Percentiles rank a stretch among this genome's conserved stretches.
Conservation (phyloP, 2,113 vertebrate genomes). For the Baryphthengus martii region DNA sequence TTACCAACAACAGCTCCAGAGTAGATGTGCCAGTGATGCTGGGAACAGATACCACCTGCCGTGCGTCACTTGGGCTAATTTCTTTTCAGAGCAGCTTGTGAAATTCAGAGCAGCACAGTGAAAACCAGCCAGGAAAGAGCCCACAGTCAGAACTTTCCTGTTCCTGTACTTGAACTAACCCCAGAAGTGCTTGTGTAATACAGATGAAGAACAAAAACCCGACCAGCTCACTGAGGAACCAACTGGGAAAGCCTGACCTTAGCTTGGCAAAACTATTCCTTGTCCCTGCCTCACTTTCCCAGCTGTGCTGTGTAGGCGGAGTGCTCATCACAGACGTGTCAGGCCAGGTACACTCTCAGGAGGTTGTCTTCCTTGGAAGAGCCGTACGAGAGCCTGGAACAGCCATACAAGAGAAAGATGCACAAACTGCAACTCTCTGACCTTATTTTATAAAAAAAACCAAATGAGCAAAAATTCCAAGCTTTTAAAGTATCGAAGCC, state of each 20-base stretch:
- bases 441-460: not conserved
- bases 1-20: not conserved
- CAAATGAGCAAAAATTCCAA: not conserved
- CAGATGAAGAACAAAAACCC: not conserved
- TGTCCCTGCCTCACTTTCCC: not conserved
- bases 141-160: not conserved
- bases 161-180: not conserved
- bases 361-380: not conserved
- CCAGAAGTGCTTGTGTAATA: not conserved
- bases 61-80: fast-evolving
- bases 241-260: not conserved
- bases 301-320: fast-evolving
- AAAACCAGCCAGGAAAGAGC: not conserved
- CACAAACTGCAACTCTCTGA: not conserved
- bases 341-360: not conserved
- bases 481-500: not conserved
- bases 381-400: fast-evolving
- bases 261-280: not conserved
- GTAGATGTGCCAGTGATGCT: not conserved
- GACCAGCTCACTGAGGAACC: not conserved
- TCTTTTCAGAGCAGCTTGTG: not conserved
- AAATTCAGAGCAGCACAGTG: not conserved
- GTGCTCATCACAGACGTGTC: not conserved
- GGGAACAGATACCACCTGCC: not conserved
- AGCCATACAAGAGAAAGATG: not conserved